Base-by-base conservation (phyloP, 1,140 invertebrate genomes). In the Drosophila sp. region DNA sequence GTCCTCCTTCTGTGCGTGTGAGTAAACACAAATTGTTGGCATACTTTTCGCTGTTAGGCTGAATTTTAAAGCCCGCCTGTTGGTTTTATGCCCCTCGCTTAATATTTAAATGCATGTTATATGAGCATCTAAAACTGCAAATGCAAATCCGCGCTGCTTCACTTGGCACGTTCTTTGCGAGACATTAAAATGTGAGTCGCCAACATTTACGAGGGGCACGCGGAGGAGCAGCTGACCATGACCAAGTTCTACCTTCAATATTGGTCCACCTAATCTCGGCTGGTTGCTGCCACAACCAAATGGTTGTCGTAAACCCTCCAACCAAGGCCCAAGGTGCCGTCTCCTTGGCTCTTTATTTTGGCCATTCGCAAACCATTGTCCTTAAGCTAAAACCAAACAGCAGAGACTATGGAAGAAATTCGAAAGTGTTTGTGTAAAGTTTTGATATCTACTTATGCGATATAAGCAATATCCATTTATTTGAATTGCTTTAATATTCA, bases 281-380 rank as follows among this genome's bases (percentile, higher is more conserved):
- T 33, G 55, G 66, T 58, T 66, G 66, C 75, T 65, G 71, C 63
- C 69, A 65, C 6, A 38, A 71, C 76, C 76, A 80, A 87, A 87
- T 89, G 80, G 67, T 70, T 41, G 64, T 60, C 84, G 84, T 87
- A 87, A 89, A 89, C 84, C 66, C 78, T 38, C 41, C 41, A 58
- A n/a, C 38, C 17, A 47, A 50, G 27, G 38, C 38, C 60, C 65
- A 72, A 84, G 76, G 70, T 80, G 76, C 76, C 60, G 83, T 68
- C 72, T 44, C 29, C 54, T 54, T 32, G 56, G 50, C 41, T 61
- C 11, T 8, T 33, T 11, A 41, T 67, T 41, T 38, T 38, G 17
- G 25, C 66, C 23, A 67, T 29, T 30, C 54, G 38, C 54, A 63
- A 70, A 64, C 47, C 66, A 64, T 68, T 63, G 66, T 32, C 25